phyloP scores from a whole-genome alignment of 1,140 invertebrate species.

The Ceratina calcarata region DNA sequence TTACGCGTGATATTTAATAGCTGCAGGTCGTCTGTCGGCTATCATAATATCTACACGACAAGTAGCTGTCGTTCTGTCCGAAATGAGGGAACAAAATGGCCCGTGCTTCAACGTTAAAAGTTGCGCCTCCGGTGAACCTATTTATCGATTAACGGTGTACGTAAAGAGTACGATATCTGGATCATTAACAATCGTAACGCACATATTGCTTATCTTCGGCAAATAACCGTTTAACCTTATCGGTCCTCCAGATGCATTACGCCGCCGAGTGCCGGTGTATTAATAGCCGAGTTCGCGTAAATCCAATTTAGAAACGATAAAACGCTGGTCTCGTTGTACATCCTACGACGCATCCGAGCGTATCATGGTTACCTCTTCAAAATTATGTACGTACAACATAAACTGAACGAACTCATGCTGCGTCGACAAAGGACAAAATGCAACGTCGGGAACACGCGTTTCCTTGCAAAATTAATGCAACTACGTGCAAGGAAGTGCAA shows the following conservation, averaged over 20 bases:
- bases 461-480: too few relatives aligned
- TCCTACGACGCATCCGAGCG: background rate
- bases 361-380: background rate
- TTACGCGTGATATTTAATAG: constrained; percentile 8
- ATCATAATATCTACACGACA: background rate
- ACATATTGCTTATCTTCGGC: too few relatives aligned
- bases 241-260: too few relatives aligned
- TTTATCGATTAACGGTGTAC: constrained; percentile 15
- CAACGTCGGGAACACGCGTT: too few relatives aligned
- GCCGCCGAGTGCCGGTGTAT: too few relatives aligned
- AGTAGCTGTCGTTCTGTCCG: constrained; percentile 38
- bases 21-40: background rate
- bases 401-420: too few relatives aligned
- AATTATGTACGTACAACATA: too few relatives aligned
- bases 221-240: too few relatives aligned
- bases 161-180: background rate
- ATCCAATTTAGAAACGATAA: constrained; percentile 27
- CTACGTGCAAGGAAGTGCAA: too few relatives aligned
- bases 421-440: too few relatives aligned
- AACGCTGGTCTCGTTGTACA: background rate
- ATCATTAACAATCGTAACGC: constrained; percentile 21
- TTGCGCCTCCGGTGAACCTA: constrained; percentile 3
- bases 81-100: constrained; percentile 37
- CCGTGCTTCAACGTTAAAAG: constrained; percentile 2
- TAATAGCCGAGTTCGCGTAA: constrained; percentile 1